Base-by-base conservation (phyloP, 2,888 invertebrate species). In the Volucella zonaria region DNA sequence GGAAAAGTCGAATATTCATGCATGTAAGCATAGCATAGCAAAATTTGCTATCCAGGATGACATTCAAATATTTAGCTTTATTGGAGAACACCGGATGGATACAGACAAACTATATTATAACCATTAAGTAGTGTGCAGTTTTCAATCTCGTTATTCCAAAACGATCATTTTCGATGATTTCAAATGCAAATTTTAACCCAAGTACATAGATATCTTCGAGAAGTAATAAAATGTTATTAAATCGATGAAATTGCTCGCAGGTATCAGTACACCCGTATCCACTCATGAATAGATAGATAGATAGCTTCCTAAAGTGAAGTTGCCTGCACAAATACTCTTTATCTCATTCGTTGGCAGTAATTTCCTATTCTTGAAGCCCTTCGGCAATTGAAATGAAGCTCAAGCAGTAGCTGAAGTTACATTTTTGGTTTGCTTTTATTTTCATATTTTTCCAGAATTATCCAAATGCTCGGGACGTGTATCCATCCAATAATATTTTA, bases 221-320 rank as follows among this genome's bases (percentile, higher is more conserved):
- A 78, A 58, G 70, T 49, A 77, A 77, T 77, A 70, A 77, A 77
- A 77, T 62, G 61, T 49, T 77, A 68, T 68, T 56, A 77, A 77
- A 42, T 75, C 43, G 66, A 75, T 66, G 75, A 75, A 75, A 75
- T 75, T 75, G 66, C 66, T n/a, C 42, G 47, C 64, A 66, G 49
- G 45, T 56, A 66, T 4, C 40, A 10, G 38, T 31, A 14, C 18
- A 23, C 3, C 18, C 40, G 23, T 14, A 42, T 45, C 43, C 42
- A 9, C 18, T 23, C 18, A 3, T 2, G 18, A 40, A 45, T 8
- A n/a, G 62, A 49, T 18, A 8, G 31, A 49, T 45, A 45, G 14
- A 45, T 43, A 45, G 10, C 43, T 54, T 23, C 14, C 14, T 49
- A 74, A 74, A 56, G 47, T 18, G 42, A 18, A 49, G 62, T 77